These are phyloP conservation scores for Dermolepida albohirtum DNA, from an alignment of 2,888 invertebrate species.

Conservation along the genomic window DNA sequence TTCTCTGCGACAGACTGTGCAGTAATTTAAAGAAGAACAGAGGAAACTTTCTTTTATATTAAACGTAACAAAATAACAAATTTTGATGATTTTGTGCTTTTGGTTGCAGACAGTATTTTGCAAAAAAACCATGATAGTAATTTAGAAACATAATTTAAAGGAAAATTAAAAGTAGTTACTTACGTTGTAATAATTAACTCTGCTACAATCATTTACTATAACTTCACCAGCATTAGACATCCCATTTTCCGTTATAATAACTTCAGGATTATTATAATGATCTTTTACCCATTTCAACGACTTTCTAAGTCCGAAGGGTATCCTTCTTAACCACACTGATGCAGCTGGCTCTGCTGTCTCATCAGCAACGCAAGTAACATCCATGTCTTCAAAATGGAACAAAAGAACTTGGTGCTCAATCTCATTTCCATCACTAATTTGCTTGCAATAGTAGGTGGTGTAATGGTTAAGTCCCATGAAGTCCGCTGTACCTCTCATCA, in stretches of 20 bases:
- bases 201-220: constrained; percentile 63
- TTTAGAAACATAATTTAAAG: too few species aligned
- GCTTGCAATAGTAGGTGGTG: constrained; percentile 60
- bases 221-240: constrained; percentile 48
- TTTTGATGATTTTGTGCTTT: too few species aligned
- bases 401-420: constrained; percentile 57
- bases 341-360: constrained; percentile 14
- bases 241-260: constrained; percentile 74
- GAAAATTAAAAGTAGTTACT: not conserved
- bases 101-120: too few species aligned
- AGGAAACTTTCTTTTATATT: too few species aligned
- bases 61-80: too few species aligned
- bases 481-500: constrained; percentile 73
- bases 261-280: constrained; percentile 70
- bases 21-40: too few species aligned
- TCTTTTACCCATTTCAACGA: constrained; percentile 72
- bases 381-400: constrained; percentile 51
- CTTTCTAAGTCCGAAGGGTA: constrained; percentile 75
- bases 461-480: constrained; percentile 83
- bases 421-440: not conserved
- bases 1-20: too few species aligned
- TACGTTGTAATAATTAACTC: constrained; percentile 58
- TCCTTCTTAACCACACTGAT: constrained; percentile 56
- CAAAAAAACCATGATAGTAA: too few species aligned
- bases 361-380: constrained; percentile 9